Evolutionary conservation across 1,140 invertebrate genomes (phyloP), one percentile per base, ranked within the genome.

Genomic region (Thaumatotibia leucotreta): DNA sequence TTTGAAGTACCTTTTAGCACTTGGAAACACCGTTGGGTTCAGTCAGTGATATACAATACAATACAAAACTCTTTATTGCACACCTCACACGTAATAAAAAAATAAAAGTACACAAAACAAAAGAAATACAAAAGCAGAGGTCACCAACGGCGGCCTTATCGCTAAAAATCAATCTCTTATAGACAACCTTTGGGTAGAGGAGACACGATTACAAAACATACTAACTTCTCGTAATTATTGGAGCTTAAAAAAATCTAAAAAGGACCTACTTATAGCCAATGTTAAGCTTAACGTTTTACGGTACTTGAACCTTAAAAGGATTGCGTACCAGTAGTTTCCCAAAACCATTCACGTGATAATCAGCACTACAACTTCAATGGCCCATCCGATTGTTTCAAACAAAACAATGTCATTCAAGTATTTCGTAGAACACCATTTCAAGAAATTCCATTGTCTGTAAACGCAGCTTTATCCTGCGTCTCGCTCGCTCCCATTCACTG

Each of bases 401-500:
- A 82, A 80, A 77, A 77, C 77, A 76, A 75, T 74, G 67, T 68
- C 69, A 76, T 78, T 75, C 72, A 77, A 74, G 67, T 76, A 45
- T 75, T 88, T 86, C 85, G 73, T 73, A 73, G 84, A 86, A 88
- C 75, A 77, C 67, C 69, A 79, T 79, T 77, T 75, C 64, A 80
- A 79, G 39, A 83, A 74, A 81, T 76, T 75, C 79, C 75, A 80
- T 84, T 83, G 80, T 80, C 72, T 75, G 67, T 84, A 82, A 88
- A 86, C 79, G 70, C 84, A 77, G 83, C 80, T 82, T 83, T 83
- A 83, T 80, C 62, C 64, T 69, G 76, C 64, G 65, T 89, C 88
- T 82, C 88, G 65, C 73, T 90, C 85, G 80, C 88, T 86, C 88
- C 88, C 88, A 90, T 90, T 90, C 88, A 90, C 75, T 58, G 74